Evolutionary conservation across 2,888 invertebrate genomes (phyloP), one percentile per base, ranked within the genome.

Genomic region (Pheosia gnoma): DNA sequence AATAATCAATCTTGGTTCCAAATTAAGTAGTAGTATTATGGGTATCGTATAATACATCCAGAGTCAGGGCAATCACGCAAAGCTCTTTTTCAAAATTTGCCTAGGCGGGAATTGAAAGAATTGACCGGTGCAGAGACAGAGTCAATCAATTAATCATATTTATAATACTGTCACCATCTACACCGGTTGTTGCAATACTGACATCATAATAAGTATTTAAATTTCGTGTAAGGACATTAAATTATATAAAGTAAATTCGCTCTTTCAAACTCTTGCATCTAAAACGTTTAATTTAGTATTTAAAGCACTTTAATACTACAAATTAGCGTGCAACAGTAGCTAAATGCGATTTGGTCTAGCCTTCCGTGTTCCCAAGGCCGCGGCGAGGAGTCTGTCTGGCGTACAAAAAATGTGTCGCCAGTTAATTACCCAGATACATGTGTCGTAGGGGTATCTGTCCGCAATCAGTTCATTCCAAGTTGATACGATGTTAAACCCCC

Each of bases 331-430:
- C 9, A 72, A 66, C 72, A 70, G 77, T 68, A 79, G 76, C 78
- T 78, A 80, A 77, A 78, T 80, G 80, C 75, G 84, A 79, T 80
- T 83, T 79, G 76, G 76, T 70, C 70, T 73, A 71, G 80, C 72
- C 87, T 89, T 90, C 89, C 90, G 89, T 66, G 80, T 89, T 71
- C 65, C 66, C 87, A 88, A 88, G 89, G 90, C 77, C 82, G 78
- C 68, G 77, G 61, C 63, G 68, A 72, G 74, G 76, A 80, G 77
- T 74, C 80, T 53, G 77, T 75, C 70, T 54, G 75, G 65, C 60
- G 63, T 65, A 71, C 72, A 82, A 86, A 87, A 87, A 78, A 10
- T 45, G 43, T 67, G 64, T 72, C 69, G 70, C 65, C 60, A 66
- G 36, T 73, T 74, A 71, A 72, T 76, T 68, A 72, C 66, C 57